Evolutionary conservation across 2,888 invertebrate species (phyloP).

Genomic region (Cactoblastis cactorum): DNA sequence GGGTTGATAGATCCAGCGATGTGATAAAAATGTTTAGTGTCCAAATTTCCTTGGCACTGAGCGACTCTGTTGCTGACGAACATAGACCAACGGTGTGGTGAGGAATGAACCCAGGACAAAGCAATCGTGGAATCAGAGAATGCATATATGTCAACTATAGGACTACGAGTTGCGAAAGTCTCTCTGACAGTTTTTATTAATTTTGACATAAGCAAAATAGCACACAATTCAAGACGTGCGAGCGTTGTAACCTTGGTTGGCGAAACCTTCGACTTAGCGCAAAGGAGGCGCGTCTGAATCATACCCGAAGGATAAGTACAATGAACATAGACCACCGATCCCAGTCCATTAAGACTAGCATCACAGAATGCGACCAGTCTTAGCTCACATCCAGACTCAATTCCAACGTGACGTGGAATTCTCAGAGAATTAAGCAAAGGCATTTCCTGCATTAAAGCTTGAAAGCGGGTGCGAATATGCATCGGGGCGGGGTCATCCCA

Average conservation of each 20-base stretch:
- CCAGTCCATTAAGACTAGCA: no score
- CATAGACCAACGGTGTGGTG: constrained; percentile 16
- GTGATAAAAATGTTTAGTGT: constrained; percentile 16
- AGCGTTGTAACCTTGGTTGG: constrained; percentile 8
- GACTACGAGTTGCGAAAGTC: background rate
- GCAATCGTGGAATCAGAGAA: constrained; percentile 21
- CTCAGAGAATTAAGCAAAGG: no score
- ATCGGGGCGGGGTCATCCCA: no score
- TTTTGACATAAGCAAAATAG: constrained; percentile 14
- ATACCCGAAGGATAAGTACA: no score
- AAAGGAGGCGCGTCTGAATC: background rate
- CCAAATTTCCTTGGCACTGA: background rate
- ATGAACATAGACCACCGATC: no score
- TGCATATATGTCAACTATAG: constrained; percentile 8
- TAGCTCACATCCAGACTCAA: no score
- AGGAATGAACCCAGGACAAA: constrained; percentile 19
- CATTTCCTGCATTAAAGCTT: no score
- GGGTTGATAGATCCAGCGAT: constrained; percentile 18
- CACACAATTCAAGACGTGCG: constrained; percentile 16
- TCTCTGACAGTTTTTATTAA: background rate
- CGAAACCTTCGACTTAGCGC: constrained; percentile 19
- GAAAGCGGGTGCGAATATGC: background rate
- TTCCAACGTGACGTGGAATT: no score
- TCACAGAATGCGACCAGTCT: no score
- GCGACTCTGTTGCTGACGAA: constrained; percentile 16